Evolutionary conservation across 1,140 invertebrate genomes (phyloP), one percentile per base, ranked within the genome.

Genomic region (Diplogasteroides magnus): DNA sequence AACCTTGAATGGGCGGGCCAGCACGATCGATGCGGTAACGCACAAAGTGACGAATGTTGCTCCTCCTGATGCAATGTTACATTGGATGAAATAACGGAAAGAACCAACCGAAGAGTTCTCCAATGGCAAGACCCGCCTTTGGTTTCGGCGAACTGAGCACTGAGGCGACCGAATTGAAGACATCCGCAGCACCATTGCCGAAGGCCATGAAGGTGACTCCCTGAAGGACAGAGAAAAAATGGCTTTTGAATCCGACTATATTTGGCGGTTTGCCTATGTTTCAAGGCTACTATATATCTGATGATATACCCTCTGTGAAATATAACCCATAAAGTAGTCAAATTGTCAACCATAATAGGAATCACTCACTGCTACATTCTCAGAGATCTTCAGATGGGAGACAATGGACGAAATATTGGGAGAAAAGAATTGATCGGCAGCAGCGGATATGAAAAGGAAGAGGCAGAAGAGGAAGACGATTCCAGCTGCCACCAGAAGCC

Each of bases 121-220:
- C 87, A 69, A 88, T 83, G 25, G 87, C 87, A 61, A 88, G 76
- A 31, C 86, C 85, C 26, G 85, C 86, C 83, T 86, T 68, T 74
- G 84, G 82, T 74, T 84, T 81, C 79, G 85, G 76, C 0, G 68
- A 61, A n/a, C 48, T 83, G 78, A 32, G 85, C 82, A 59, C 86
- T 84, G 58, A 89, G 68, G 85, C 83, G 59, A 86, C 83, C 26
- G 88, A 87, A 48, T 88, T 88, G 81, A 91, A 90, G 31, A 91
- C 86, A 83, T 91, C 90, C 13, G 89, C 87, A 13, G 90, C 88
- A 31, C 89, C 89, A 84, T 91, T 91, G n/a, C 90, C 90, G 82
- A 91, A 90, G 0, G 90, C 90, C 76, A 91, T 78, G 72, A 91
- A 86, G 23, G 90, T 91, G 13, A 91, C 89, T 11, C 90, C 90